A percentile compares a stretch with the other conserved stretches of the same genome.
Evolutionary conservation across 2,797 vertebrate genomes (phyloP).

Genomic region (Hydrolagus colliei): DNA sequence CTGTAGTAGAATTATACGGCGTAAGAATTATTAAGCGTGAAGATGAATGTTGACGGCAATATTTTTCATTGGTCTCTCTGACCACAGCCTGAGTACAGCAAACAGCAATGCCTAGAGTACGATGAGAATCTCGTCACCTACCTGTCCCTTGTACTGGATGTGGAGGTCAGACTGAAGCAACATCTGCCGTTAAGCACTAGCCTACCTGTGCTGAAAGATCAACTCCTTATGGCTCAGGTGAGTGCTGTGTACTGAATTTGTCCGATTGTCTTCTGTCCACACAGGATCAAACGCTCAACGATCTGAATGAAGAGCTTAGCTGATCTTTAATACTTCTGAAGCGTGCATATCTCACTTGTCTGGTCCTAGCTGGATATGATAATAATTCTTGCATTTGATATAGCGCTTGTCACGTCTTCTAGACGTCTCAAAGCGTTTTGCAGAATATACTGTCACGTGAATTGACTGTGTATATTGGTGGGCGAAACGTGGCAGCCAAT

Average conservation of each 20-base stretch:
- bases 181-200: conserved; percentile 57
- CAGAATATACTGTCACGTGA: no score
- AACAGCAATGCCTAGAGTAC: conserved; percentile 77
- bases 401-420: no score
- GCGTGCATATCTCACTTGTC: no score
- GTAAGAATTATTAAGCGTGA: neutral
- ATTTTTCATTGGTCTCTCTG: neutral
- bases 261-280: neutral
- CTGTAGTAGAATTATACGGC: no score
- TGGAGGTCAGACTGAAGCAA: conserved; percentile 78
- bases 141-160: conserved; percentile 76
- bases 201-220: conserved; percentile 60
- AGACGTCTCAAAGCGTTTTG: no score
- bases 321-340: no score
- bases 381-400: no score
- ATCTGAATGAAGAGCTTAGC: neutral
- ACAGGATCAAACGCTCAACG: neutral
- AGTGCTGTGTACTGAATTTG: conserved; percentile 17
- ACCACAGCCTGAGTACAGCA: conserved; percentile 54
- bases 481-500: no score
- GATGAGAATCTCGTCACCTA: conserved; percentile 78
- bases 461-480: no score
- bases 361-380: no score
- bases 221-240: conserved; percentile 77
- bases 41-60: neutral